A percentile compares a stretch with the other conserved stretches of the same genome.
These are phyloP conservation scores for Orycteropus afer DNA, from an alignment of 2,113 vertebrate species.

Conservation along the genomic window DNA sequence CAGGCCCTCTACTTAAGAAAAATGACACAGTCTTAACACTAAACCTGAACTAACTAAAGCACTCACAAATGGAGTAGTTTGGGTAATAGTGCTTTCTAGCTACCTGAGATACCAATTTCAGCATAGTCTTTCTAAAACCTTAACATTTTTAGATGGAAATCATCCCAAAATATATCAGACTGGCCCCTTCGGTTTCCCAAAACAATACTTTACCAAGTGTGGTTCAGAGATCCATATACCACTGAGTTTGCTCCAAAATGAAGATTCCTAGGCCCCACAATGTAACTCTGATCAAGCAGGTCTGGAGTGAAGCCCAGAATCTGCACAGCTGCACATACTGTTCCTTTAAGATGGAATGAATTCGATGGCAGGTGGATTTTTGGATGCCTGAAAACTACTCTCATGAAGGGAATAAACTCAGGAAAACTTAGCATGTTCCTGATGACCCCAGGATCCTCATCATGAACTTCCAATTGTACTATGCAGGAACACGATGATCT, in stretches of 20 bases:
- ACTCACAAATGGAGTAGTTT: not conserved
- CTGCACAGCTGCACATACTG: not conserved
- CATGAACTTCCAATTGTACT: not conserved
- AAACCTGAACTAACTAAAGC: not conserved
- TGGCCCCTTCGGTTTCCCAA: not conserved
- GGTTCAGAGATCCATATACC: not conserved
- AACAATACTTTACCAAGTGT: not conserved
- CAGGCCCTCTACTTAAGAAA: not conserved
- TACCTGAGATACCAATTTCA: not conserved
- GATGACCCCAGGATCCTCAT: not conserved
- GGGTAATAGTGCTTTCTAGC: not conserved
- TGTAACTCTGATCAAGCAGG: not conserved
- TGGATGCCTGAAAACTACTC: not conserved
- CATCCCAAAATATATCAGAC: not conserved
- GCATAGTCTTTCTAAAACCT: not conserved
- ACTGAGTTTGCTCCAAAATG: not conserved
- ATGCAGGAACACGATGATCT: not conserved
- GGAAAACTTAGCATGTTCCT: not conserved
- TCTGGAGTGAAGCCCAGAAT: not conserved
- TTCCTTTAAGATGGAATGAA: too few species aligned
- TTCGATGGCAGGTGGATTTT: too few species aligned
- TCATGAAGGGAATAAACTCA: not conserved
- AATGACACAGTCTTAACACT: not conserved
- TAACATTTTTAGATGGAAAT: not conserved
- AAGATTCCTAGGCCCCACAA: not conserved